phyloP scores from a whole-genome alignment of 1,140 invertebrate species.

The Amyelois transitella region DNA sequence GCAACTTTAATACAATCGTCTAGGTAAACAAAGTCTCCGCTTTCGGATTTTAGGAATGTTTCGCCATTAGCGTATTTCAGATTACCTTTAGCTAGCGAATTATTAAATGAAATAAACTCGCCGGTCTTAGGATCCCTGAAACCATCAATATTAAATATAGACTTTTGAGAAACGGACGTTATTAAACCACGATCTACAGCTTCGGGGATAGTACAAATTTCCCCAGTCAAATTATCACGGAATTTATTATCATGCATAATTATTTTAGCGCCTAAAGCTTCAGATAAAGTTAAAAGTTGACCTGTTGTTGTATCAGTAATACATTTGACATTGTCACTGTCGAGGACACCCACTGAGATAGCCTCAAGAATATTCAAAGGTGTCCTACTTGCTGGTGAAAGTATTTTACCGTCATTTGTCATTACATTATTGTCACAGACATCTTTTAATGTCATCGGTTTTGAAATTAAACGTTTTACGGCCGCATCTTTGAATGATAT shows the following conservation, averaged over 20 bases:
- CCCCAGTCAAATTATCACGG: constrained; percentile 81
- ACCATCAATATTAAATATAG: constrained; percentile 93
- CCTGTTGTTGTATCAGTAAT: constrained; percentile 86
- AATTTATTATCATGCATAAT: constrained; percentile 84
- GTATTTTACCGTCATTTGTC: constrained; percentile 85
- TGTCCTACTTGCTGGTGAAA: constrained; percentile 84
- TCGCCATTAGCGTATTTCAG: constrained; percentile 83
- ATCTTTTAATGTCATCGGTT: constrained; percentile 93
- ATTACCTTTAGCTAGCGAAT: constrained; percentile 87
- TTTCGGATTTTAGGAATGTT: constrained; percentile 84
- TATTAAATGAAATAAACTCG: constrained; percentile 90
- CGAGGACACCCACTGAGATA: constrained; percentile 88
- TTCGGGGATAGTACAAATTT: constrained; percentile 83
- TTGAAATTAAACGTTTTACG: constrained; percentile 84
- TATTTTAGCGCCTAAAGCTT: constrained; percentile 87
- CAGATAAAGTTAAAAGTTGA: constrained; percentile 87
- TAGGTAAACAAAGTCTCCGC: constrained; percentile 83
- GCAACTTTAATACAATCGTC: constrained; percentile 79
- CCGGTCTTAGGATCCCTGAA: constrained; percentile 89
- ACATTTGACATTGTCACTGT: constrained; percentile 87
- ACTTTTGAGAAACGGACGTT: constrained; percentile 89
- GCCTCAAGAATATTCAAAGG: constrained; percentile 89
- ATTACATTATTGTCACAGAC: constrained; percentile 87
- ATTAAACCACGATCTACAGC: constrained; percentile 92
- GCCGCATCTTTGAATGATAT: constrained; percentile 87